Percentiles rank a stretch among this genome's conserved stretches.
phyloP scores from a whole-genome alignment of 1,140 invertebrate genomes.

The Wiebesia pumilae region DNA sequence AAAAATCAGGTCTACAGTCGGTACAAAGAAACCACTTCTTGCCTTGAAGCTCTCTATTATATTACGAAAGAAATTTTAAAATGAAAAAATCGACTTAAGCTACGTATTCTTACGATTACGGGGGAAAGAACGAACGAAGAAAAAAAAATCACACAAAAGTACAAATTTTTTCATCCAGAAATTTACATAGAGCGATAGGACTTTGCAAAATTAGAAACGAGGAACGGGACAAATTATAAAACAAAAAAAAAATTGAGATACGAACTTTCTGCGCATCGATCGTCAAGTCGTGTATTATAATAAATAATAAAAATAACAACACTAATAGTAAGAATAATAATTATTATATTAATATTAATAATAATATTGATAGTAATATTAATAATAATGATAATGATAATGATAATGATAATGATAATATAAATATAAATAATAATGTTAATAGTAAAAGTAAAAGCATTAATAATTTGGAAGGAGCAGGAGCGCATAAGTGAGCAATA shows the following conservation, averaged over 20 bases:
- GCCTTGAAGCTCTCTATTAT: slow-evolving; percentile 73
- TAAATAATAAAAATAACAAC: slow-evolving; percentile 37
- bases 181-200: slow-evolving; percentile 29
- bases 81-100: slow-evolving; percentile 27
- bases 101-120: not conserved
- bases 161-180: slow-evolving; percentile 52
- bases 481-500: slow-evolving; percentile 26
- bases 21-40: slow-evolving; percentile 75
- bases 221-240: slow-evolving; percentile 12
- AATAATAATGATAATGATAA: slow-evolving; percentile 32
- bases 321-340: slow-evolving; percentile 22
- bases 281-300: slow-evolving; percentile 50
- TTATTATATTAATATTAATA: not conserved
- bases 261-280: slow-evolving; percentile 48
- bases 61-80: slow-evolving; percentile 36
- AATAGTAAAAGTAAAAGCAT: slow-evolving; percentile 37
- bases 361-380: not conserved
- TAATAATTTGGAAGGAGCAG: slow-evolving; percentile 21
- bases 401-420: slow-evolving; percentile 18
- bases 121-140: slow-evolving; percentile 17
- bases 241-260: slow-evolving; percentile 42
- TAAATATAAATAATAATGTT: slow-evolving; percentile 8
- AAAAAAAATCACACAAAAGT: slow-evolving; percentile 40
- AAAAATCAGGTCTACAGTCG: slow-evolving; percentile 60
- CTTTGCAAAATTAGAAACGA: slow-evolving; percentile 32